Evolutionary conservation across 1,140 invertebrate genomes (phyloP), one percentile per base, ranked within the genome.

Genomic region (Medauroidea extradentata): DNA sequence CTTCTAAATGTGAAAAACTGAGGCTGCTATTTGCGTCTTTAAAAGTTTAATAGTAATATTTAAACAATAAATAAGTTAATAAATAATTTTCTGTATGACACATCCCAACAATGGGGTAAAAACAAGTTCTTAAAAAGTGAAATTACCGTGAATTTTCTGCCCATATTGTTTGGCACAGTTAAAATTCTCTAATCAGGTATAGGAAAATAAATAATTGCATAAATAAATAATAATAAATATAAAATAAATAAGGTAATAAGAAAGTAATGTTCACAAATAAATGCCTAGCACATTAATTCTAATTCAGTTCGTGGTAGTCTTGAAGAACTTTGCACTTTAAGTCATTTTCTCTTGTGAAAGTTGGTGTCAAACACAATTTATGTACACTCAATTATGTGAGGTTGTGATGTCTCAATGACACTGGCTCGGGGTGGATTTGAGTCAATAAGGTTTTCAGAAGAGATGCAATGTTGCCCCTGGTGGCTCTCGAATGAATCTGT

Each of bases 331-430:
- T 24, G 2, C 8, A 49, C 21, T 49, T 27, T 24, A 2, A 49
- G 27, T 29, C 18, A 25, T 29, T 16, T 29, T 29, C 34, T n/a
- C 34, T 51, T 21, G 25, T 29, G 27, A 51, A 25, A 25, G 25
- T 29, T 25, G 34, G 2, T 1, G 34, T 29, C 49, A 25, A 4
- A 25, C 18, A 44, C 21, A n/a, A 24, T 65, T 83, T 90, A 92
- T 75, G 89, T 91, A 78, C 90, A 92, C 78, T 91, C 89, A 66
- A 92, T 91, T 65, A 91, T 90, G 76, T 91, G 88, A 25, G 88
- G 89, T 71, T 91, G 89, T 63, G 83, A 90, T 41, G 88, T 89
- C 75, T 91, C 89, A 72, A 92, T 92, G 51, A 91, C 89, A 66
- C 84, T 89, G 29, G 88, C 88, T 38, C 89, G 78, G 27, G 84